Conservation (phyloP, 2,888 invertebrate genomes). For the Tenthredo amoena region DNA sequence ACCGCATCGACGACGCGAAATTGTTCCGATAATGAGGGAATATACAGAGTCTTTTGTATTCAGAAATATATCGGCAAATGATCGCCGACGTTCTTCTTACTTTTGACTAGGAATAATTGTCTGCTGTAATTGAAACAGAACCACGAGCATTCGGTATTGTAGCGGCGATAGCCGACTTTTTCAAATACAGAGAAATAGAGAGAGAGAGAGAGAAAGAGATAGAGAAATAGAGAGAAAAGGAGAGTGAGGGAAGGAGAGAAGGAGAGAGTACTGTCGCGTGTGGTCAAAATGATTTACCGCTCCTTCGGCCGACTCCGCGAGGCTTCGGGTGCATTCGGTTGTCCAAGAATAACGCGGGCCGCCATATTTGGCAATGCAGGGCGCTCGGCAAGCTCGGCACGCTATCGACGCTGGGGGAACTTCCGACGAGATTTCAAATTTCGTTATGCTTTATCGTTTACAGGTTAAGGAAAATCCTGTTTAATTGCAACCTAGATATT, state of each 20-base stretch:
- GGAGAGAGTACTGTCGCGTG: conserved; percentile 37
- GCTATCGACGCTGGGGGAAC: not conserved
- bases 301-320: conserved; percentile 68
- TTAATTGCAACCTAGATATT: not conserved
- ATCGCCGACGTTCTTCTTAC: too few relatives aligned
- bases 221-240: not conserved
- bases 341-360: conserved; percentile 76
- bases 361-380: conserved; percentile 77
- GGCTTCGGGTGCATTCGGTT: conserved; percentile 67
- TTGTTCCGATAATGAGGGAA: not conserved
- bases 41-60: not conserved
- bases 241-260: not conserved
- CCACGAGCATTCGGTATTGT: not conserved
- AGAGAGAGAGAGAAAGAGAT: not conserved
- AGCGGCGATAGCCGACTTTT: not conserved
- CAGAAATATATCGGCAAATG: too few relatives aligned
- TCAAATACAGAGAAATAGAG: not conserved
- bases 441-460: not conserved
- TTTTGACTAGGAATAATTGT: too few relatives aligned
- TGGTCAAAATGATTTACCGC: conserved; percentile 44
- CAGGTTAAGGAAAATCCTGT: not conserved
- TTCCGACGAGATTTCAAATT: not conserved
- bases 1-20: not conserved
- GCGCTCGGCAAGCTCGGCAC: conserved; percentile 58
- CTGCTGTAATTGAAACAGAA: too few relatives aligned